Evolutionary conservation across 2,113 vertebrate genomes (phyloP), one percentile per base, ranked within the genome.

Genomic region (Neotoma lepida): DNA sequence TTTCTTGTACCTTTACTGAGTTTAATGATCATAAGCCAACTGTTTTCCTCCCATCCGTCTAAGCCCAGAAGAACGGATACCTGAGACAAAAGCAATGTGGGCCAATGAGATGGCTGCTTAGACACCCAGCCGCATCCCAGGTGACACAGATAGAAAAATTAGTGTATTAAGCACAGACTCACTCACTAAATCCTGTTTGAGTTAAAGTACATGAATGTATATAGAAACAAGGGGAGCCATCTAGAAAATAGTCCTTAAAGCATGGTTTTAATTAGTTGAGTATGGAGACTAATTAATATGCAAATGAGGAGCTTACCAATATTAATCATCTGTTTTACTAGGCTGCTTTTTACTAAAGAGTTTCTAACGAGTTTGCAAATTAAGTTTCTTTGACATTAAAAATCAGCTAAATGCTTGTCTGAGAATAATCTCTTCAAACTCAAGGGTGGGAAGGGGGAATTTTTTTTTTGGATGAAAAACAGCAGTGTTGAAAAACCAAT

Each of bases 241-340:
- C 97, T 98, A 97, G 94, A 97, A 96, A 96, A 76, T 97, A 98
- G 98, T 97, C 97, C 97, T 95, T 96, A 97, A 97, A 98, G 95
- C 61, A 85, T 71, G 12, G 0, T 96, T 98, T 98, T 98, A 98
- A 98, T 98, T 98, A 98, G 98, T 96, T 97, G 97, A 98, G 97
- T 97, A 97, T 87, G 97, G 98, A 98, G 98, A 98, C 98, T 98
- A 98, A 98, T 98, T 98, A 98, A 98, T 98, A 98, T 98, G 98
- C 92, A 98, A 98, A 98, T 98, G 94, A 98, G 94, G 89, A 98
- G 93, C 97, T 98, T 98, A 98, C 97, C 97, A 98, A 95, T 98
- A 98, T 98, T 98, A 98, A 98, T 98, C 98, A 98, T 98, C 97
- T 98, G 97, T 98, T 98, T 98, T 98, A 98, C 97, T 98, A 98